phyloP scores from a whole-genome alignment of 2,888 invertebrate genomes.

The Dasysyrphus albostriatus region DNA sequence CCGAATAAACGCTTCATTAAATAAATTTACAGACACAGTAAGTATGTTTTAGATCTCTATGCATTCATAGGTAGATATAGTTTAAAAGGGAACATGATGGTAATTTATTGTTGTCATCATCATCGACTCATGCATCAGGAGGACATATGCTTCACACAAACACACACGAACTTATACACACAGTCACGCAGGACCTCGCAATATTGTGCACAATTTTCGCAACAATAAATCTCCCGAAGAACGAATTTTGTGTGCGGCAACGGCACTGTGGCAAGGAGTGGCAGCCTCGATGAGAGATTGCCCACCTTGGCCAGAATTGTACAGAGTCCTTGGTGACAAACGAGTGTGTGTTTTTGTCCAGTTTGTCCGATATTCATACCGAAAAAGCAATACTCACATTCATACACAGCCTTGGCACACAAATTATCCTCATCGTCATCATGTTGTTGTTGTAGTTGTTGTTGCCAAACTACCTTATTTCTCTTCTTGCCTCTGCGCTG shows the following conservation, averaged over 20 bases:
- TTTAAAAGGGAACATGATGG: conserved; percentile 10
- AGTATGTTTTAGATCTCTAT: conserved; percentile 77
- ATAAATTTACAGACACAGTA: conserved; percentile 84
- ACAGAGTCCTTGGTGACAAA: conserved; percentile 38
- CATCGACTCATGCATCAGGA: conserved; percentile 23
- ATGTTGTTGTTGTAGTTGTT: conserved; percentile 2
- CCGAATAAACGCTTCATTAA: conserved; percentile 84
- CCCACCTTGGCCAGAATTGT: neutral
- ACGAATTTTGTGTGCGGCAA: conserved; percentile 26
- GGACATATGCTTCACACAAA: conserved; percentile 21
- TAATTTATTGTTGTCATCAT: conserved; percentile 42
- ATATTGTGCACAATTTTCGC: conserved; percentile 57
- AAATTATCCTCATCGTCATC: conserved; percentile 22
- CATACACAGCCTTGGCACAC: conserved; percentile 60
- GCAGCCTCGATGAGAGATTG: conserved; percentile 25
- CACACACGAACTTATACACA: conserved; percentile 27
- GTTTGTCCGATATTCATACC: conserved; percentile 32
- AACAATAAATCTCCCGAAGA: conserved; percentile 52
- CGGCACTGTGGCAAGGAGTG: neutral
- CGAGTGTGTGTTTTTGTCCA: conserved; percentile 23
- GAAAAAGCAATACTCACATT: neutral
- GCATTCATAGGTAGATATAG: neutral
- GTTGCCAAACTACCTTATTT: conserved; percentile 34
- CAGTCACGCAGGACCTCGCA: conserved; percentile 32
- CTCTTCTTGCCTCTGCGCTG: conserved; percentile 30